Percentiles rank a stretch among this genome's conserved stretches.
phyloP scores from a whole-genome alignment of 2,888 invertebrate species.

The Alsophila aescularia region DNA sequence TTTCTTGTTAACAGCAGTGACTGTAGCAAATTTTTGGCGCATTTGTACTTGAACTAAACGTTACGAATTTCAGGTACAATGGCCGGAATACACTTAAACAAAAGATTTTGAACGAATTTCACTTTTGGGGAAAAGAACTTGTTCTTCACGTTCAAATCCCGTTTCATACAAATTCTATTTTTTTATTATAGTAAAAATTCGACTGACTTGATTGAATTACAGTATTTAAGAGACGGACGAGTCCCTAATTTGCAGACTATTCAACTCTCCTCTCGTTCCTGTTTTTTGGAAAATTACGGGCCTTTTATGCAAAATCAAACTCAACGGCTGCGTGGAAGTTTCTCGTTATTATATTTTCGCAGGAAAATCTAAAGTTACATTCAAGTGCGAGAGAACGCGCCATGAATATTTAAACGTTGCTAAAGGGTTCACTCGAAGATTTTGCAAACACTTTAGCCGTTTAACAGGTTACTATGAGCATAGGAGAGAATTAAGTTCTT shows the following conservation, averaged over 20 bases:
- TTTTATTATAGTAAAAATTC: neutral
- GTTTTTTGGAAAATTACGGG: neutral
- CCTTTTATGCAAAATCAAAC: slow-evolving; percentile 14
- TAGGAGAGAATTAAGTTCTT: slow-evolving; percentile 1
- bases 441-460: slow-evolving; percentile 13
- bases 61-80: no score
- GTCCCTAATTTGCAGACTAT: neutral
- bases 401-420: slow-evolving; percentile 22
- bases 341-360: slow-evolving; percentile 15
- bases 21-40: neutral
- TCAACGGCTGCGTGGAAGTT: slow-evolving; percentile 3
- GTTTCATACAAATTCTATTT: neutral
- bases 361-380: slow-evolving; percentile 16
- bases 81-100: no score
- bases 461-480: slow-evolving; percentile 3
- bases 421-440: slow-evolving; percentile 4
- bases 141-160: no score
- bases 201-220: neutral
- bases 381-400: slow-evolving; percentile 10
- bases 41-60: neutral
- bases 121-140: no score
- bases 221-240: neutral
- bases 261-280: neutral
- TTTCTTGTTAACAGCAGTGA: neutral
- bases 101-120: no score